Base-by-base conservation (phyloP, 2,113 vertebrate genomes). In the Hyperoodon ampullatus region DNA sequence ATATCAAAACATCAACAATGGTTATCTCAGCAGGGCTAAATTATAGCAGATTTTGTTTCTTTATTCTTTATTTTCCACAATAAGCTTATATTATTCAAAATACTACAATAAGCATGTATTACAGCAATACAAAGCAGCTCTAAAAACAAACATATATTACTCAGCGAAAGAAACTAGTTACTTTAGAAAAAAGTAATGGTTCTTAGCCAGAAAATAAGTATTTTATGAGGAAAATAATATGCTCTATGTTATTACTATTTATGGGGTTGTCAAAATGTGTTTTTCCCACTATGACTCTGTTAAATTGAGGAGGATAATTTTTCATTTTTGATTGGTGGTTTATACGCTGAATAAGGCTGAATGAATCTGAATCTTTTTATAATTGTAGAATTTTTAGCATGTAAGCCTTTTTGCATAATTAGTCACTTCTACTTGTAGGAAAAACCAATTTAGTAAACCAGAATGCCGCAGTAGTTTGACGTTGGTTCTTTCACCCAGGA, bases 131-230 rank as follows among this genome's bases (percentile, higher is more conserved):
- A 55, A 3, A 53, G 18, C 58, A 21, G 4, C 71, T 88, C 75
- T 86, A 70, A 89, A 85, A 89, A 70, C 66, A 89, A 68, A n/a
- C 15, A n/a, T 42, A 4, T 42, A 35, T 92, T 78, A 47, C 50
- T 80, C 60, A 85, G 33, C n/a, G 72, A 88, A 88, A 93, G 9
- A 86, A 86, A 80, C 86, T 42, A 90, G 24, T 71, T 85, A n/a
- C 33, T 65, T 28, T 71, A 11, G 42, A 2, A 65, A 39, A 85
- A 60, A 89, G 35, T 70, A n/a, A 77, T 71, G 9, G 35, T 63
- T 78, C 18, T 74, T 77, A 70, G 61, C 63, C 30, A 90, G 66
- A 88, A 96, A 87, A 63, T 77, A 60, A n/a, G 14, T 23, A 24
- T 72, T 39, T 42, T 39, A 14, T 66, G 39, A 72, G 80, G 66